phyloP scores from a whole-genome alignment of 53 echinoderm and acorn worm species.

The Henricia sp. region DNA sequence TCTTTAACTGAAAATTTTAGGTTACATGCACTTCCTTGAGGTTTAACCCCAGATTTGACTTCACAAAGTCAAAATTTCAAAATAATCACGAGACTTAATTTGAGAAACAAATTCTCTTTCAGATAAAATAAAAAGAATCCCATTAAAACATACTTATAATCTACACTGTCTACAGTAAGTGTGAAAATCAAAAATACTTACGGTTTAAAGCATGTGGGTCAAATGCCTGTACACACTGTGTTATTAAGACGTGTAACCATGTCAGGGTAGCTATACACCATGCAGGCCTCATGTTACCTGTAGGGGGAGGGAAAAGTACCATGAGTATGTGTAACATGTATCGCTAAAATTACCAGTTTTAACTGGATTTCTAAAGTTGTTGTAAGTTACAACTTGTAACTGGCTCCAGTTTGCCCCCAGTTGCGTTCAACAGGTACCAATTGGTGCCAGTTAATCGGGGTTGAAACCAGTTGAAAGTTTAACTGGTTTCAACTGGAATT shows the following conservation, averaged over 20 bases:
- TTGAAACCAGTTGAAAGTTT: not conserved
- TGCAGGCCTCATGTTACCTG: conserved; percentile 65
- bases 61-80: too few species aligned
- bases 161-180: not conserved
- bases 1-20: not conserved
- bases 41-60: too few species aligned
- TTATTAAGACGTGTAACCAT: conserved; percentile 7
- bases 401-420: not conserved
- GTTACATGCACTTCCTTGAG: not conserved
- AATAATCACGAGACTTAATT: too few species aligned
- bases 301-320: not conserved
- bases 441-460: not conserved
- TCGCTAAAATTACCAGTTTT: not conserved
- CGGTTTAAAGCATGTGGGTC: conserved; percentile 71
- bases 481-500: too few species aligned
- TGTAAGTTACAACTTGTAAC: not conserved
- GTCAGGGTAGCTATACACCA: conserved; percentile 25
- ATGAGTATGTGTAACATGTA: too few species aligned
- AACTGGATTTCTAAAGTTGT: not conserved
- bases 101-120: not conserved
- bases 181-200: conserved; percentile 40
- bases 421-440: not conserved
- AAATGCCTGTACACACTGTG: conserved; percentile 32
- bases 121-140: not conserved
- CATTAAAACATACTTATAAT: not conserved